phyloP scores from a whole-genome alignment of 23 tunicate species.

The Halocynthia aurantium region DNA sequence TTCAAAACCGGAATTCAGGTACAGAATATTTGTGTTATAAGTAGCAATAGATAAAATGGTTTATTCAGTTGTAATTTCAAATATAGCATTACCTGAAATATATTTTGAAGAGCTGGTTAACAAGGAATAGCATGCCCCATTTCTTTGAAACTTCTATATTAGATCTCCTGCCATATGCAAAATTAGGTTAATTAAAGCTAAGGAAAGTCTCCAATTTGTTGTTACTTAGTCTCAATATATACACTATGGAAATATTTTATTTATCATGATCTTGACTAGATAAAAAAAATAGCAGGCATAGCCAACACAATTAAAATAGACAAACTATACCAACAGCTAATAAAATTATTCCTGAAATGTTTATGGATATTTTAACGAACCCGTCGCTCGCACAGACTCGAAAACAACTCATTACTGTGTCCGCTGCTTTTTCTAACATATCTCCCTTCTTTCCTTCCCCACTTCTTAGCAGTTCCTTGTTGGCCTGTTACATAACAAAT shows the following conservation, averaged over 20 bases:
- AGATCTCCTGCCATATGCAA: constrained; percentile 52
- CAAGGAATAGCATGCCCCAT: constrained; percentile 98
- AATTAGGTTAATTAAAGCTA: no score
- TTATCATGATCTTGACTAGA: no score
- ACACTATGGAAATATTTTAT: background rate
- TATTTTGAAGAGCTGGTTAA: constrained; percentile 91
- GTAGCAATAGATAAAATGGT: background rate
- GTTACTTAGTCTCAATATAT: background rate
- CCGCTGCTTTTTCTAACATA: constrained; percentile 89
- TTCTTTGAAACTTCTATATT: constrained; percentile 80
- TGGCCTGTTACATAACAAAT: constrained; percentile 30
- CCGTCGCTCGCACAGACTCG: constrained; percentile 97
- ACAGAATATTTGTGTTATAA: background rate
- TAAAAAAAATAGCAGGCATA: no score
- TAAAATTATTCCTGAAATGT: background rate
- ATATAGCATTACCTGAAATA: constrained; percentile 84
- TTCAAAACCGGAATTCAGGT: background rate
- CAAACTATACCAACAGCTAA: background rate
- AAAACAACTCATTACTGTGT: constrained; percentile 97
- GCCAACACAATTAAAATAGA: background rate
- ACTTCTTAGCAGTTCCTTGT: constrained; percentile 18
- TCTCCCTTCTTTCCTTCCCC: constrained; percentile 66
- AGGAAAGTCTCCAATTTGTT: no score
- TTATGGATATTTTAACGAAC: no score
- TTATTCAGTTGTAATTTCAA: background rate